Conservation (phyloP, 2,888 invertebrate genomes). For the Baccha elongata region DNA sequence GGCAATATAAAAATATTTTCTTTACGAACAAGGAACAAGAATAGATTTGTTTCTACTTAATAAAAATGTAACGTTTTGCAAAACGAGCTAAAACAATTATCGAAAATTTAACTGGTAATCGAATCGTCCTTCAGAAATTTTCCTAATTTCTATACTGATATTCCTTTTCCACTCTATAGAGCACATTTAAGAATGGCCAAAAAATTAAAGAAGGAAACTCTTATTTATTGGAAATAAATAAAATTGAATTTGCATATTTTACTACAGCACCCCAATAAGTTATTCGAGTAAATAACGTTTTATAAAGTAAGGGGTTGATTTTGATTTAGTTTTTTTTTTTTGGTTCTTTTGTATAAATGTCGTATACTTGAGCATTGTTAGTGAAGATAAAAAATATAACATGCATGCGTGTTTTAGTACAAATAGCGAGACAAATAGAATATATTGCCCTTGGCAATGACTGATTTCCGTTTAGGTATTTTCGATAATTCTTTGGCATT, state of each 20-base stretch:
- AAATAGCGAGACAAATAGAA: conserved; percentile 56
- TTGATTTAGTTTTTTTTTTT: too few relatives aligned
- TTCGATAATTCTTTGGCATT: too few relatives aligned
- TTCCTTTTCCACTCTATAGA: neutral
- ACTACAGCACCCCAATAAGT: conserved; percentile 28
- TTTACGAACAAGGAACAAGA: too few relatives aligned
- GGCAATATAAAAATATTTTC: too few relatives aligned
- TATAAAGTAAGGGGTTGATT: too few relatives aligned
- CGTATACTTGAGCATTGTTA: conserved; percentile 61
- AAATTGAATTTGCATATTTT: conserved; percentile 63
- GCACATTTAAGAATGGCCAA: neutral
- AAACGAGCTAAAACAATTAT: too few relatives aligned
- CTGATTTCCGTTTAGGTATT: conserved; percentile 36
- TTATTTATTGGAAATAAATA: neutral
- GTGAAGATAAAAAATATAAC: conserved; percentile 34
- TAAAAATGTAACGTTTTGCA: too few relatives aligned
- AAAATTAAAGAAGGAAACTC: too few relatives aligned
- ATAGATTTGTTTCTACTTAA: too few relatives aligned
- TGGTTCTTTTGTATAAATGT: neutral
- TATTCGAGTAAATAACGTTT: too few relatives aligned
- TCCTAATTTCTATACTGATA: neutral
- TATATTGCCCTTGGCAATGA: conserved; percentile 42
- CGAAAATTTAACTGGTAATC: too few relatives aligned
- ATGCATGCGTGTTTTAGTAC: neutral
- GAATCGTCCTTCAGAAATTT: neutral